Base-by-base conservation (phyloP, 1,140 invertebrate species). In the Ceratina australensis region DNA sequence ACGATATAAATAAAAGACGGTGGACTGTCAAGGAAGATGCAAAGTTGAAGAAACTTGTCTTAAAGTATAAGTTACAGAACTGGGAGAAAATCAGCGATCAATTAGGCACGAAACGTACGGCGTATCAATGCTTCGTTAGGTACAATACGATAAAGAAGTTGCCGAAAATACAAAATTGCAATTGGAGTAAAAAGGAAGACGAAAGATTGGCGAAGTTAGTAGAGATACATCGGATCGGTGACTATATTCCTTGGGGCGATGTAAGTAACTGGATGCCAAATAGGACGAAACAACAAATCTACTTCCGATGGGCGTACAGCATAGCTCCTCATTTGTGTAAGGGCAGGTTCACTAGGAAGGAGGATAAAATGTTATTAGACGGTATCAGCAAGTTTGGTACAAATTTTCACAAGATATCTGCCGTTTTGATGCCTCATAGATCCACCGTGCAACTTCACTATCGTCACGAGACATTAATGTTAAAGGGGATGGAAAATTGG, bases 71-170 rank as follows among this genome's bases (percentile, higher is more conserved):
- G 0, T 88, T 84, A 79, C 93, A 95, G 86, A 91, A 96, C 84
- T 96, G 95, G 96, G 93, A 94, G 61, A 57, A 71, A 1, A 95
- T 96, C 80, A 94, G 95, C 0, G 64, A 88, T 56, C 85, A 92
- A 82, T 81, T 96, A 16, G 87, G 88, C 1, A 95, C 93, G 20
- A 91, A 92, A 3, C 91, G 95, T 49, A 94, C 94, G 20, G 94
- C 93, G 12, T 96, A 95, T 86, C 95, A 95, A 80, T 94, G 94
- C 83, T 95, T 95, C 87, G 91, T 95, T 4, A 94, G 95, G 81
- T 95, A 93, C 84, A 93, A 93, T 24, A 94, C 93, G 1, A 93
- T 86, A 52, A 85, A 63, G 78, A 84, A 71, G 56, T 69, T 72
- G 7, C 80, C 61, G 10, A 89, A 82, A 77, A 86, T 88, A 75